Conservation (phyloP, 1,140 invertebrate genomes). For the Caenorhabditis elegans region WBcel235 BX284604.4:5295001-5295500, state of each 20-base stretch:
- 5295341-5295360: too few relatives aligned
- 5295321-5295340: too few relatives aligned
- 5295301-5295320: too few relatives aligned
- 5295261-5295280: conserved; percentile 50
- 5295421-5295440: too few relatives aligned
- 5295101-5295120: conserved; percentile 44
- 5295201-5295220: conserved; percentile 47
- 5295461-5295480: too few relatives aligned
- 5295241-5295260: conserved; percentile 45
- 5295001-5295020: conserved; percentile 6
- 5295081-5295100: conserved; percentile 37
- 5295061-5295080: conserved; percentile 13
- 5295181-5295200: conserved; percentile 44
- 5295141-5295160: conserved; percentile 48
- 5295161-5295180: conserved; percentile 38
- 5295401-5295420: too few relatives aligned
- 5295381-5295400: too few relatives aligned
- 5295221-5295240: conserved; percentile 41
- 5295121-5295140: conserved; percentile 33
- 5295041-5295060: background rate
- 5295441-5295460: too few relatives aligned
- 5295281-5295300: conserved; percentile 51
- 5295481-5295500: too few relatives aligned
- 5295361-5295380: too few relatives aligned
- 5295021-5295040: conserved; percentile 9